These are phyloP conservation scores for Cygnus atratus DNA, from an alignment of 2,113 vertebrate species.

Conservation along the genomic window DNA sequence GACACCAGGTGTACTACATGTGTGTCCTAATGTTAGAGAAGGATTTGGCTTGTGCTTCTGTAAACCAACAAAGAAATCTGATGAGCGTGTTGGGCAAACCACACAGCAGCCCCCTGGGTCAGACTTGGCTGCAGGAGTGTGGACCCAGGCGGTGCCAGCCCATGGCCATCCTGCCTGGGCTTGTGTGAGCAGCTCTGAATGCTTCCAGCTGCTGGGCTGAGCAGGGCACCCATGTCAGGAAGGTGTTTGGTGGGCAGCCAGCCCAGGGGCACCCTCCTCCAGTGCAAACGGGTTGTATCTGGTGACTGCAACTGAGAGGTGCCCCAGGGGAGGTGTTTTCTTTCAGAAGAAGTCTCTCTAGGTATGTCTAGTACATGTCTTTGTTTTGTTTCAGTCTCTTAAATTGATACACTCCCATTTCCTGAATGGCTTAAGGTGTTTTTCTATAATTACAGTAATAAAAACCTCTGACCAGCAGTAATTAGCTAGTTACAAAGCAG, in stretches of 20 bases:
- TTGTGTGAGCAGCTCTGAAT: accelerated
- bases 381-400: background rate
- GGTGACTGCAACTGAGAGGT: background rate
- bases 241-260: background rate
- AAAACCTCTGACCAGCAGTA: background rate
- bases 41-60: background rate
- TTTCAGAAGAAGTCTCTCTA: background rate
- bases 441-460: background rate
- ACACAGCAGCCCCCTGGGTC: background rate
- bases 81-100: background rate
- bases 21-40: accelerated
- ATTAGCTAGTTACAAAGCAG: background rate
- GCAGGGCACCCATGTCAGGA: accelerated
- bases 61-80: background rate
- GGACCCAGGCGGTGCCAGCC: background rate
- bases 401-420: background rate
- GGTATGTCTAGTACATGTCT: background rate
- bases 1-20: background rate
- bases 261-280: background rate
- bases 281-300: accelerated
- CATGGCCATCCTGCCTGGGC: accelerated
- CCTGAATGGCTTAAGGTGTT: background rate
- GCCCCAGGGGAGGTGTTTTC: background rate
- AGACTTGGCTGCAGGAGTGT: background rate
- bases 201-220: background rate